phyloP scores from a whole-genome alignment of 2,888 invertebrate species.

The Philaethria dido region DNA sequence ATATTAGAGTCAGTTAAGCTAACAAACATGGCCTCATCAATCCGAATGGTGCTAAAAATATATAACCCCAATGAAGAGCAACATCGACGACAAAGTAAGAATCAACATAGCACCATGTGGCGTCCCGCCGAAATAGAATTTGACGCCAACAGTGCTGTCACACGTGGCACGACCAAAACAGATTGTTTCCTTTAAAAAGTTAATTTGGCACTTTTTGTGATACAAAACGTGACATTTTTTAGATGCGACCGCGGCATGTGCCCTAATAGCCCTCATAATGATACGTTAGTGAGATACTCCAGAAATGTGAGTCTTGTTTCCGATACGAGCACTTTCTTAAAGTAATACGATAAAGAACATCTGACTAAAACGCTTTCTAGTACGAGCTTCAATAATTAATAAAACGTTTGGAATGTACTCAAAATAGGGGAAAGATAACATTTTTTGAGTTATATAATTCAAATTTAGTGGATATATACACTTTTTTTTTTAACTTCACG shows the following conservation, averaged over 20 bases:
- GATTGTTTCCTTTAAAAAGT: slow-evolving; percentile 83
- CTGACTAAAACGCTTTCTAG: slow-evolving; percentile 18
- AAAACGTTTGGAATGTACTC: background rate
- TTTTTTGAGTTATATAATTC: background rate
- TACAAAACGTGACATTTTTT: slow-evolving; percentile 78
- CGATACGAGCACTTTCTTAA: slow-evolving; percentile 57
- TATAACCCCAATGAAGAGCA: slow-evolving; percentile 72
- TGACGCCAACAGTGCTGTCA: slow-evolving; percentile 66
- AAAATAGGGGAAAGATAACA: background rate
- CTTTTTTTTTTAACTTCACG: too few species aligned
- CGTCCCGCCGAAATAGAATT: slow-evolving; percentile 68
- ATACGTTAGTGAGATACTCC: slow-evolving; percentile 64
- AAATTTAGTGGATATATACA: background rate
- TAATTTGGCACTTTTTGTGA: slow-evolving; percentile 80
- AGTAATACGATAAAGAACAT: slow-evolving; percentile 39
- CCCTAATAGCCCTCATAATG: slow-evolving; percentile 63
- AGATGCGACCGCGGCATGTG: slow-evolving; percentile 73
- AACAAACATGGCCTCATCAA: slow-evolving; percentile 69
- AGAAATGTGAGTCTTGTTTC: slow-evolving; percentile 77
- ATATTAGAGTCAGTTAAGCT: slow-evolving; percentile 74
- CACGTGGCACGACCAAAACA: slow-evolving; percentile 80
- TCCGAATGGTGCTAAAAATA: slow-evolving; percentile 70
- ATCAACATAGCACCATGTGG: slow-evolving; percentile 77
- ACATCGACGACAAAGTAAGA: slow-evolving; percentile 77
- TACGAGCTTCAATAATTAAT: slow-evolving; percentile 18